Evolutionary conservation across 2,797 vertebrate genomes (phyloP).

Genomic region (Enteromius mattozi): DNA sequence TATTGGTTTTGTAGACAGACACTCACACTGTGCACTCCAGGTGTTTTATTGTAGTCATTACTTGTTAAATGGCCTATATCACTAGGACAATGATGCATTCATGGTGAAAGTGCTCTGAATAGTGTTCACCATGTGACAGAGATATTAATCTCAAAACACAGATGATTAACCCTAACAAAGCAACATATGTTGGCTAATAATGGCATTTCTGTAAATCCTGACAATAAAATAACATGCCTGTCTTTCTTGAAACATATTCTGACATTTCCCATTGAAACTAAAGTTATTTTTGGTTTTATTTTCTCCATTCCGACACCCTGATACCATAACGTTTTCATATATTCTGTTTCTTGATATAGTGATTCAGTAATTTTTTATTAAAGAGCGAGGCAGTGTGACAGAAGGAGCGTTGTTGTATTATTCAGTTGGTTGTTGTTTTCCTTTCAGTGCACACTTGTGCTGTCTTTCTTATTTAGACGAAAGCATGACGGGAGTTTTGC

Average conservation of each 20-base stretch:
- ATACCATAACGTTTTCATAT: no score
- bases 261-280: neutral
- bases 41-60: slow-evolving; percentile 34
- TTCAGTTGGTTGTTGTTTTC: neutral
- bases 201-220: neutral
- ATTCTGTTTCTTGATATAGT: neutral
- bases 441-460: neutral
- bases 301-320: neutral
- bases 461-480: slow-evolving; percentile 33
- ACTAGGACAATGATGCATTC: slow-evolving; percentile 15
- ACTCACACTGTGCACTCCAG: neutral
- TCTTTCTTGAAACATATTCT: neutral
- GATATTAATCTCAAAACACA: slow-evolving; percentile 37
- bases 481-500: slow-evolving; percentile 55
- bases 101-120: slow-evolving; percentile 13
- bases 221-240: neutral
- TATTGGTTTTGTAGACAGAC: neutral
- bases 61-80: slow-evolving; percentile 25
- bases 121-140: slow-evolving; percentile 6
- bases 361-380: neutral
- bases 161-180: slow-evolving; percentile 37
- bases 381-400: neutral
- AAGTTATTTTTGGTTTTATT: neutral
- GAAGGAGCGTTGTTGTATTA: slow-evolving; percentile 18
- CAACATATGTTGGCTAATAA: slow-evolving; percentile 25